A percentile compares a stretch with the other conserved stretches of the same genome.
phyloP scores from a whole-genome alignment of 2,113 vertebrate genomes.

The Brienomyrus brachyistius region DNA sequence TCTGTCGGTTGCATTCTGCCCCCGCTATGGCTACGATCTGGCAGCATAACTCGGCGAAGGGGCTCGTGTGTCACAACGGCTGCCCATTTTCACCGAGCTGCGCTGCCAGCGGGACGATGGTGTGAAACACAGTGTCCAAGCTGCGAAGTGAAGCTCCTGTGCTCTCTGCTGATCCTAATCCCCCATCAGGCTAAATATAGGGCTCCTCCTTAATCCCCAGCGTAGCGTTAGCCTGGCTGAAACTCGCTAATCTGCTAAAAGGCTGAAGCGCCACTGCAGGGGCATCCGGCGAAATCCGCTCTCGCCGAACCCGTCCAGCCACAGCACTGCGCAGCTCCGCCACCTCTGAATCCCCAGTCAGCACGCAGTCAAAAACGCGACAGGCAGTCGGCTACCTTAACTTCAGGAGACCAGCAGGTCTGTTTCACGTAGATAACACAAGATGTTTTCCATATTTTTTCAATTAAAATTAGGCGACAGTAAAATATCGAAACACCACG shows the following conservation, averaged over 20 bases:
- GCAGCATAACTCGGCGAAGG: not conserved
- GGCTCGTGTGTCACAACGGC: not conserved
- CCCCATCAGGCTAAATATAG: slow-evolving; percentile 12
- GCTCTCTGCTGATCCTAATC: not conserved
- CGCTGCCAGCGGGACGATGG: not conserved
- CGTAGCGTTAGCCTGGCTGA: not conserved
- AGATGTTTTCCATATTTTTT: not conserved
- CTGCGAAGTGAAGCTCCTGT: not conserved
- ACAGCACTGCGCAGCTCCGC: not conserved
- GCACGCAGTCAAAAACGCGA: not conserved
- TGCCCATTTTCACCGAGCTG: not conserved
- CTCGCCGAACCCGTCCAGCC: not conserved
- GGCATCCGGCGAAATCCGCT: not conserved
- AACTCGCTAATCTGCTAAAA: not conserved
- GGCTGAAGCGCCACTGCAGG: not conserved
- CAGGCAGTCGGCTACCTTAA: not conserved
- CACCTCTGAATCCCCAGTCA: not conserved
- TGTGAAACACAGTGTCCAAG: not conserved
- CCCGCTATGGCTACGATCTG: not conserved
- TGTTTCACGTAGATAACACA: not conserved
- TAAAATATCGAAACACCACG: not conserved
- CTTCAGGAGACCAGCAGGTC: not conserved
- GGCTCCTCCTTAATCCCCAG: slow-evolving; percentile 3
- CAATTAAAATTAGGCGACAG: not conserved
- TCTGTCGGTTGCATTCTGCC: not conserved